Evolutionary conservation across 1,140 invertebrate species (phyloP), one percentile per base, ranked within the genome.

Genomic region (Babylonia areolata): DNA sequence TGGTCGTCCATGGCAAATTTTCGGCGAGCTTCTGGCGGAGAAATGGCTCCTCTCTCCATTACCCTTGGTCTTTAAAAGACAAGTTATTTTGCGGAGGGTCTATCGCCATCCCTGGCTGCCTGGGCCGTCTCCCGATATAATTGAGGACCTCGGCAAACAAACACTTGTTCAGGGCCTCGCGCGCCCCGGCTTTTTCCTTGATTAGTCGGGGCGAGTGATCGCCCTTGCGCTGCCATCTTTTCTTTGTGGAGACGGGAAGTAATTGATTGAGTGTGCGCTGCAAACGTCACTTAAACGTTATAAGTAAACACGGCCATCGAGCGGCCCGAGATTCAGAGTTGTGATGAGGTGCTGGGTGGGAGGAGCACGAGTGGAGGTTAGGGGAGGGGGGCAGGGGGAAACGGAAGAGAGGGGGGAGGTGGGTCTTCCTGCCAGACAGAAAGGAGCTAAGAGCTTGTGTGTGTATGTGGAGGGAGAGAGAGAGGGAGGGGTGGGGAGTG

Each of bases 321-420:
- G 15, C 78, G 78, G 77, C 31, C 28, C 9, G 71, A 5, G 71
- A 73, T 35, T 73, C 33, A 73, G 9, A 73, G 75, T 77, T 39
- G 75, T 15, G 75, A 40, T 77, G 35, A 37, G 31, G 33, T 11
- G 71, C 71, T 23, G 11, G 71, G 11, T 75, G 71, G 33, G 33
- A 35, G 71, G 33, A 35, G 35, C 17, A 31, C 9, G 71, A 35
- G 31, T 11, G 71, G 35, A 6, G 20, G 9, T 11, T 6, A 51
- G 58, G 28, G 58, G 28, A n/a, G 28, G 23, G 28, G 12, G 28
- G 12, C 1, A 23, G 28, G 37, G 37, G 75, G 23, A 23, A 35
- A 37, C 15, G 75, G 23, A 40, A 28, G 73, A 77, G 28, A 88
- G 93, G 93, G 93, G 31, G 91, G 91, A 51, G 88, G 89, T 40